phyloP scores from a whole-genome alignment of 2,797 vertebrate species.

The Acrossocheilus fasciatus region DNA sequence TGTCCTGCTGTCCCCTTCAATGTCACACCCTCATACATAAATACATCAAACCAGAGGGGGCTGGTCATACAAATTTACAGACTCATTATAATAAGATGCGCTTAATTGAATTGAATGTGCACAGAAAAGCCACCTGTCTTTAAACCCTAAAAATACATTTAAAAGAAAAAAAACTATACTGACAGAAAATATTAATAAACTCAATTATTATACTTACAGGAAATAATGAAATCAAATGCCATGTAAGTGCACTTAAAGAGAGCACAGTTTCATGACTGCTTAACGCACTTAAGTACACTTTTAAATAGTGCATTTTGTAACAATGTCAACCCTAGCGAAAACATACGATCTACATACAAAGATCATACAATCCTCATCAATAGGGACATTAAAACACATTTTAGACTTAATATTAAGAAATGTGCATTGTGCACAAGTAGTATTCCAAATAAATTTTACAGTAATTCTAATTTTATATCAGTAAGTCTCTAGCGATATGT shows the following conservation, averaged over 20 bases:
- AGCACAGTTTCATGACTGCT: background rate
- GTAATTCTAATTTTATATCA: too few relatives aligned
- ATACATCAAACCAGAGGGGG: slow-evolving; percentile 75
- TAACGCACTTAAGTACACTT: background rate
- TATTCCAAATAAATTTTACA: too few relatives aligned
- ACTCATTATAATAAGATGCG: background rate
- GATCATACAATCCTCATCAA: too few relatives aligned
- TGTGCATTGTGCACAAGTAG: too few relatives aligned
- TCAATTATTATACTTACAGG: background rate
- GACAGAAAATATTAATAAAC: background rate
- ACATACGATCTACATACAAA: too few relatives aligned
- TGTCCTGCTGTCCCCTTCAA: slow-evolving; percentile 51
- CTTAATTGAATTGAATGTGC: background rate
- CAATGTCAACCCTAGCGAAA: background rate
- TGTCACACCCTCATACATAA: slow-evolving; percentile 68
- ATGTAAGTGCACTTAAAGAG: too few relatives aligned
- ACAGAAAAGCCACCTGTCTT: background rate
- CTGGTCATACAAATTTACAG: background rate
- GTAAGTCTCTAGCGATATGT: too few relatives aligned
- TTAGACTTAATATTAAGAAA: too few relatives aligned
- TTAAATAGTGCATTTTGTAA: background rate
- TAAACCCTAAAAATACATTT: background rate
- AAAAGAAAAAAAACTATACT: background rate
- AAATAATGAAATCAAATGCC: too few relatives aligned
- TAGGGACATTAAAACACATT: too few relatives aligned